These are phyloP conservation scores for Pteruthius melanotis DNA, from an alignment of 2,113 vertebrate species.

Conservation along the genomic window DNA sequence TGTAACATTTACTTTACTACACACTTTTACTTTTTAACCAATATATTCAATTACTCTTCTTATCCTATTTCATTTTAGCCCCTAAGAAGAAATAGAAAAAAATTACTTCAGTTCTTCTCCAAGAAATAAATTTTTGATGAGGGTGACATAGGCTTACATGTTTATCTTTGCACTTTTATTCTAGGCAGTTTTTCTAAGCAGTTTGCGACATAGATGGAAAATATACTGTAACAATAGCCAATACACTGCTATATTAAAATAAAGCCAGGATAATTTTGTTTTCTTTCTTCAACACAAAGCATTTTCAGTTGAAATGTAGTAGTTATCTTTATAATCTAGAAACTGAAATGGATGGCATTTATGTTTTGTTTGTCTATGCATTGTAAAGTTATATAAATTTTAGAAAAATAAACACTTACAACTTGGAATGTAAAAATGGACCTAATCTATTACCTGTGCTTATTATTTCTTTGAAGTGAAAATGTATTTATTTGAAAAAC, in stretches of 20 bases:
- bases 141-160: fast-evolving
- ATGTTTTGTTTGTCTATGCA: background rate
- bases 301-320: background rate
- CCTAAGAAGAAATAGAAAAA: background rate
- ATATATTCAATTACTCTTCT: background rate
- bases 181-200: background rate
- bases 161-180: background rate
- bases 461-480: background rate
- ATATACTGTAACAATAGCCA: background rate
- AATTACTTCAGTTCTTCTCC: background rate
- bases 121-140: background rate
- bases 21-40: background rate
- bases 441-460: background rate
- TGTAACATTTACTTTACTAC: background rate
- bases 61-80: background rate
- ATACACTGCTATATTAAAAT: background rate
- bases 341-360: background rate
- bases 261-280: background rate
- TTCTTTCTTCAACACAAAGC: background rate
- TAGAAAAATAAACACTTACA: background rate
- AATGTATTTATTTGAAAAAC: background rate
- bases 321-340: background rate
- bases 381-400: background rate
- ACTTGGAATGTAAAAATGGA: background rate
- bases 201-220: background rate